Conservation (phyloP, 2,113 vertebrate genomes). For the Eonycteris spelaea region DNA sequence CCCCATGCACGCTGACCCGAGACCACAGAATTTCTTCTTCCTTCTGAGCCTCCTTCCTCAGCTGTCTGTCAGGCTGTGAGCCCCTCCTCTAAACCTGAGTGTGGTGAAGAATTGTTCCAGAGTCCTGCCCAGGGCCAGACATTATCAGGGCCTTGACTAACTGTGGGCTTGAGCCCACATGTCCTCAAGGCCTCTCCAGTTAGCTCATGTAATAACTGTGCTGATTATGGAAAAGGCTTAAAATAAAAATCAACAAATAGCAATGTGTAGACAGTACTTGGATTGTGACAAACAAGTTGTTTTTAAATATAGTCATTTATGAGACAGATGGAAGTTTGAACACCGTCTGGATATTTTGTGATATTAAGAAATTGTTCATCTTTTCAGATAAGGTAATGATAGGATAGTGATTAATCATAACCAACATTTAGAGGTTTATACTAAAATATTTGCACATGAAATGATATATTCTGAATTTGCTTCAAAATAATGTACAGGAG, state of each 20-base stretch:
- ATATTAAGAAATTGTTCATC: not conserved
- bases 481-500: conserved; percentile 6
- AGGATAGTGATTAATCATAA: not conserved
- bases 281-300: not conserved
- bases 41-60: not conserved
- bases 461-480: not conserved
- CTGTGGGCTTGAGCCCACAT: not conserved
- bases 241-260: not conserved
- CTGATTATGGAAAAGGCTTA: not conserved
- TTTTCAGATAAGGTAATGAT: not conserved
- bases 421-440: not conserved
- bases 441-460: conserved; percentile 18
- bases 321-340: not conserved
- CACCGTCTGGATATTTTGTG: conserved; percentile 1
- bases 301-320: not conserved
- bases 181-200: not conserved
- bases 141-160: not conserved
- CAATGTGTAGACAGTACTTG: not conserved
- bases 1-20: not conserved
- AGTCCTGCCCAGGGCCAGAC: not conserved
- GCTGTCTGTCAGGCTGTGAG: too few species aligned
- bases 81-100: not conserved
- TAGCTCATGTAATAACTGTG: not conserved
- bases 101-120: not conserved
- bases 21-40: not conserved